A percentile compares a stretch with the other conserved stretches of the same genome.
phyloP scores from a whole-genome alignment of 2,888 invertebrate species.

The Chloromyia formosa region DNA sequence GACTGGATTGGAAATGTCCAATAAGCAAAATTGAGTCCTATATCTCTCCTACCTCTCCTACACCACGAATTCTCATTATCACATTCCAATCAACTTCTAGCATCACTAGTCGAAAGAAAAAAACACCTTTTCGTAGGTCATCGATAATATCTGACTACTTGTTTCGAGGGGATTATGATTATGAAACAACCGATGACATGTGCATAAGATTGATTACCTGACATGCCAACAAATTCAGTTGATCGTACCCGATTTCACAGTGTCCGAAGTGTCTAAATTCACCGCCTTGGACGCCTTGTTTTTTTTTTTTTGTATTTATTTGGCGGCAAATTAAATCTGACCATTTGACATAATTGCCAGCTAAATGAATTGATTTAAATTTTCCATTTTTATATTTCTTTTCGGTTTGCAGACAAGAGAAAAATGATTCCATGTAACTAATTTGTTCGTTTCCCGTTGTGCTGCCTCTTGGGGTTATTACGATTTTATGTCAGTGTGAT shows the following conservation, averaged over 20 bases:
- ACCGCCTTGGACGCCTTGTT: too few relatives aligned
- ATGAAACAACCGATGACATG: constrained; percentile 38
- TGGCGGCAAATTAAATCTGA: background rate
- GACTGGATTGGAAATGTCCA: too few relatives aligned
- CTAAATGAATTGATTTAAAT: constrained; percentile 6
- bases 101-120: too few relatives aligned
- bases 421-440: constrained; percentile 9
- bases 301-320: too few relatives aligned
- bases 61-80: background rate
- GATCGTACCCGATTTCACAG: background rate
- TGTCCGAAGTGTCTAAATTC: background rate
- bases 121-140: too few relatives aligned
- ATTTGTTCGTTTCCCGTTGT: constrained; percentile 3
- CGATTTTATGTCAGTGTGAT: background rate
- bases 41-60: background rate
- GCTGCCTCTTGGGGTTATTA: background rate
- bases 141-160: constrained; percentile 18
- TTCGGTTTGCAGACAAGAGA: background rate
- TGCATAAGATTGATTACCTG: constrained; percentile 26
- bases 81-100: too few relatives aligned
- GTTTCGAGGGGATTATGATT: constrained; percentile 24
- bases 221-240: background rate
- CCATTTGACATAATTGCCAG: constrained; percentile 13
- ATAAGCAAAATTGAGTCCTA: too few relatives aligned
- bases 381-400: background rate